These are phyloP conservation scores for Mesocricetus auratus DNA, from an alignment of 2,113 vertebrate genomes.

Conservation along the genomic window DNA sequence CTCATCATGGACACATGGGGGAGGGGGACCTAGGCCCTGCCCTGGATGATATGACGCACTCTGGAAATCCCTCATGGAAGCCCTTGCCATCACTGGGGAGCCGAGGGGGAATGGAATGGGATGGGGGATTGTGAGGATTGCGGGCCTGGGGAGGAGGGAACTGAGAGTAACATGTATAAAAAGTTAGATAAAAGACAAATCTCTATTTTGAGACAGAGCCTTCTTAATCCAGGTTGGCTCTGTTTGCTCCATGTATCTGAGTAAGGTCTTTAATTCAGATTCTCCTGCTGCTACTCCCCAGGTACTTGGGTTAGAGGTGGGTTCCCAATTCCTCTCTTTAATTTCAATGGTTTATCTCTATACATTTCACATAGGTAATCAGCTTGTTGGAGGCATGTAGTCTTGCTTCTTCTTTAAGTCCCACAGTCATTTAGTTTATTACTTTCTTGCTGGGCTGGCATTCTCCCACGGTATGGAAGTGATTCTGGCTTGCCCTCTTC, in stretches of 20 bases:
- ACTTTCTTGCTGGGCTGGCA: neutral
- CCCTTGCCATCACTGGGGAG: too few relatives aligned
- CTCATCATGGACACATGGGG: too few relatives aligned
- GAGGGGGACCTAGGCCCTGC: too few relatives aligned
- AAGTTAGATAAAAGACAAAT: too few relatives aligned
- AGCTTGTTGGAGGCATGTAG: neutral
- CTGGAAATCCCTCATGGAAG: too few relatives aligned
- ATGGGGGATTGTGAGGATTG: too few relatives aligned
- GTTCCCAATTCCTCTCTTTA: neutral
- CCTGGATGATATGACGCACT: too few relatives aligned
- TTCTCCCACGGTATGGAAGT: neutral
- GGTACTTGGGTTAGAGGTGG: neutral
- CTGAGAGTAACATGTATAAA: too few relatives aligned
- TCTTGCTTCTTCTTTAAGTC: constrained; percentile 21
- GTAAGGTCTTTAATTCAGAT: neutral
- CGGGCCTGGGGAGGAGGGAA: too few relatives aligned
- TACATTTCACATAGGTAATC: neutral
- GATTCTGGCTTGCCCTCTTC: neutral
- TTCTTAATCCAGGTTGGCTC: neutral
- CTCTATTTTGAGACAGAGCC: neutral
- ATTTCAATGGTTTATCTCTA: neutral
- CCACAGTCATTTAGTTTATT: neutral
- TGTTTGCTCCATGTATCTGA: neutral
- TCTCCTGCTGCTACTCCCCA: neutral
- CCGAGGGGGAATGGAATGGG: too few relatives aligned